Conservation (phyloP, 2,888 invertebrate genomes). For the Anodontia alba region DNA sequence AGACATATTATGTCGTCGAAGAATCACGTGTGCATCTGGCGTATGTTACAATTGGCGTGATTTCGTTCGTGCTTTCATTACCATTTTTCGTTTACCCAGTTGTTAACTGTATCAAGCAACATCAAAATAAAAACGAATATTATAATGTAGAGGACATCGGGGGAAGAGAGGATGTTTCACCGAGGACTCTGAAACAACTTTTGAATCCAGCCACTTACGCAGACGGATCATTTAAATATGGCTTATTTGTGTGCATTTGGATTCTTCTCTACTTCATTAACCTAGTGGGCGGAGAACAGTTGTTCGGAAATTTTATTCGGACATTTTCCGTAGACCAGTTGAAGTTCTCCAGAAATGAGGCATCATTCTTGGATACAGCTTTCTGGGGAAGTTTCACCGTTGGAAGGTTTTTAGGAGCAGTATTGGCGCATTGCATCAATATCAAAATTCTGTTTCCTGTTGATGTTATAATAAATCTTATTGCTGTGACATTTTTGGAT, state of each 20-base stretch:
- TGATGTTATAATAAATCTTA: conserved; percentile 47
- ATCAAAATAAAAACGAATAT: neutral
- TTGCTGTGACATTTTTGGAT: conserved; percentile 47
- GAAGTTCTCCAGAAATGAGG: conserved; percentile 56
- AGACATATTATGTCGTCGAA: conserved; percentile 34
- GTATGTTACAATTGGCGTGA: conserved; percentile 47
- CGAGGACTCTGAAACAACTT: conserved; percentile 14
- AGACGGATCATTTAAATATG: conserved; percentile 37
- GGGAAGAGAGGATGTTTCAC: neutral
- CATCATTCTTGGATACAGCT: conserved; percentile 57
- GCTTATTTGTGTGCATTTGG: conserved; percentile 46
- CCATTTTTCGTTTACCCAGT: conserved; percentile 59
- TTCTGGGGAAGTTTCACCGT: conserved; percentile 62
- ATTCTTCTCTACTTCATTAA: conserved; percentile 42
- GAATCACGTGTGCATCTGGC: conserved; percentile 52
- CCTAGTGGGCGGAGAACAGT: conserved; percentile 54
- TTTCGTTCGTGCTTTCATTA: conserved; percentile 37
- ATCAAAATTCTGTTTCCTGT: conserved; percentile 47
- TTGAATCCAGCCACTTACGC: conserved; percentile 55
- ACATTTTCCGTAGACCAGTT: conserved; percentile 60
- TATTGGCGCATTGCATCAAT: conserved; percentile 49
- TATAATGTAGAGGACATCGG: neutral
- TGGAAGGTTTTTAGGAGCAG: conserved; percentile 51
- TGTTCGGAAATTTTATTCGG: conserved; percentile 58
- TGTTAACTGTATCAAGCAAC: conserved; percentile 12